A percentile compares a stretch with the other conserved stretches of the same genome.
These are phyloP conservation scores for Natrix natrix DNA, from an alignment of 2,797 vertebrate species.

Conservation along the genomic window DNA sequence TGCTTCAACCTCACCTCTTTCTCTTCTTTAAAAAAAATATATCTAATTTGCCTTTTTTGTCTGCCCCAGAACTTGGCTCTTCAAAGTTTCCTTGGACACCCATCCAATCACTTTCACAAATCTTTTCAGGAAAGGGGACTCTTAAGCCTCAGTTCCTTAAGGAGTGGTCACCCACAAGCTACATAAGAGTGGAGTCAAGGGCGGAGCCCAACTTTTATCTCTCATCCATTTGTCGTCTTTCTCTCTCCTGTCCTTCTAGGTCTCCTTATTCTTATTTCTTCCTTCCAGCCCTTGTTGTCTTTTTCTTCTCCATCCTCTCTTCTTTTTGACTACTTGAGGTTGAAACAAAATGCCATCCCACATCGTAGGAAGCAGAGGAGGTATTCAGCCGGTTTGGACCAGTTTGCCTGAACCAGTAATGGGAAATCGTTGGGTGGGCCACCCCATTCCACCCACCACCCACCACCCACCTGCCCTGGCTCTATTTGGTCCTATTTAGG, in stretches of 20 bases:
- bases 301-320: too few species aligned
- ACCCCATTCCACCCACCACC: too few species aligned
- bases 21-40: slow-evolving; percentile 9
- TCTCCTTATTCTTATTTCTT: background rate
- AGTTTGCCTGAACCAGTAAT: too few species aligned
- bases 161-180: background rate
- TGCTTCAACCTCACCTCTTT: background rate
- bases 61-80: background rate
- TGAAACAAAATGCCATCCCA: background rate
- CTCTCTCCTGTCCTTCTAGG: background rate
- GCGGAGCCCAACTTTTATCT: background rate
- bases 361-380: background rate
- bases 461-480: too few species aligned
- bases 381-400: too few species aligned
- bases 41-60: background rate
- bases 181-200: background rate
- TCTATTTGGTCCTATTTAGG: too few species aligned
- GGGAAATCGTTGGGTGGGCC: too few species aligned
- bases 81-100: background rate
- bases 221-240: background rate
- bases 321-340: background rate
- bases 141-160: background rate
- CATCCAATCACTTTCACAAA: background rate
- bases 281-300: background rate
- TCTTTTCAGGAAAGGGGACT: background rate